phyloP scores from a whole-genome alignment of 1,140 invertebrate genomes.

The Proales similis region DNA sequence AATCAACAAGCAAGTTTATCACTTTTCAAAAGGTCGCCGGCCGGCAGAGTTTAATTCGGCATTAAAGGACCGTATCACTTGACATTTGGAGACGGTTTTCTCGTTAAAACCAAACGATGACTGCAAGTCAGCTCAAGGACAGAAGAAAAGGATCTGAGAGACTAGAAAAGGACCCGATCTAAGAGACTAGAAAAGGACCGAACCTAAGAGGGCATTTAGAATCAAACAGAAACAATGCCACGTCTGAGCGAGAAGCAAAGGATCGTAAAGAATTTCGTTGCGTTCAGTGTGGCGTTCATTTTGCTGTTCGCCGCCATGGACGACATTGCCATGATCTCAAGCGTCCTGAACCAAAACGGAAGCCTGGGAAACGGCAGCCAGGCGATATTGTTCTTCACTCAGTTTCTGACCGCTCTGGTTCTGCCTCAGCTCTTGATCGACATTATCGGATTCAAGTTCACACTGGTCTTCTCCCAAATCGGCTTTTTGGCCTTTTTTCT shows the following conservation, averaged over 20 bases:
- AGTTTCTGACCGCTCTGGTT: constrained; percentile 22
- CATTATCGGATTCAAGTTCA: constrained; percentile 36
- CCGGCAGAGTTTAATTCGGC: too few relatives aligned
- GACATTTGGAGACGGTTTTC: too few relatives aligned
- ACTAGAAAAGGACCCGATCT: too few relatives aligned
- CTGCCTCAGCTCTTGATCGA: constrained; percentile 25
- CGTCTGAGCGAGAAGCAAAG: constrained; percentile 23
- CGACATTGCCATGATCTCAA: constrained; percentile 25
- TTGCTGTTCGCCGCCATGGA: constrained; percentile 11
- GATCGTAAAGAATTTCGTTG: constrained; percentile 23
- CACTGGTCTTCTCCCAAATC: not conserved
- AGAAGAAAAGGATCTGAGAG: too few relatives aligned
- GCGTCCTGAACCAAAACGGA: constrained; percentile 34
- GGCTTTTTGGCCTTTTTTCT: constrained; percentile 6
- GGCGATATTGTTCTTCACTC: not conserved
- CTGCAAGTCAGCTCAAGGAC: too few relatives aligned
- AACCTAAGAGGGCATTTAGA: too few relatives aligned
- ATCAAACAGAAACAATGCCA: too few relatives aligned
- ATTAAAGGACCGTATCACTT: too few relatives aligned
- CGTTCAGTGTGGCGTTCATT: constrained; percentile 25
- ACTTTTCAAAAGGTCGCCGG: too few relatives aligned
- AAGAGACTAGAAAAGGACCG: too few relatives aligned
- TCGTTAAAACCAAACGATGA: too few relatives aligned
- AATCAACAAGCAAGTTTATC: too few relatives aligned
- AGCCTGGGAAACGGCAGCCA: constrained; percentile 35